A percentile compares a stretch with the other conserved stretches of the same genome.
phyloP scores from a whole-genome alignment of 2,797 vertebrate species.

The Notoglanidium macrostoma region DNA sequence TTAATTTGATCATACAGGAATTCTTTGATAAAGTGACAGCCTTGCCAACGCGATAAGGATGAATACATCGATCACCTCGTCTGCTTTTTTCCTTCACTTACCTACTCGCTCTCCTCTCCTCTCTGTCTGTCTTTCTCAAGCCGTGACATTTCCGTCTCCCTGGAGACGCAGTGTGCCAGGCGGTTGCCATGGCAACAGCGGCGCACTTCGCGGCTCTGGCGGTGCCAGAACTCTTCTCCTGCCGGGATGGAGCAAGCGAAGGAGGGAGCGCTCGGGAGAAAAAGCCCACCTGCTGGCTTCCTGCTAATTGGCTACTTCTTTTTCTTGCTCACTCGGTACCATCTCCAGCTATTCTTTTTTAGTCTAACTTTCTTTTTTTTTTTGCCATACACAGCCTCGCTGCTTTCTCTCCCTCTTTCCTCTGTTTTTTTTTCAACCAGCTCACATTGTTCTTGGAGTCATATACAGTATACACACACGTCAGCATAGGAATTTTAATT shows the following conservation, averaged over 20 bases:
- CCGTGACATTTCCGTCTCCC: slow-evolving; percentile 85
- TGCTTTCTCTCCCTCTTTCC: neutral
- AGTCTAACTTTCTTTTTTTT: slow-evolving; percentile 55
- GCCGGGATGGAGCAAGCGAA: slow-evolving; percentile 46
- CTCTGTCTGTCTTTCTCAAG: slow-evolving; percentile 73
- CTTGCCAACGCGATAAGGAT: slow-evolving; percentile 60
- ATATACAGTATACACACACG: neutral
- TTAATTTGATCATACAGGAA: slow-evolving; percentile 66
- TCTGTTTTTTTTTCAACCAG: neutral
- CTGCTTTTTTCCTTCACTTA: slow-evolving; percentile 38
- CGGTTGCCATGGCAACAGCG: slow-evolving; percentile 87
- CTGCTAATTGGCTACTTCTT: slow-evolving; percentile 81
- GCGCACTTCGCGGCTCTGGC: slow-evolving; percentile 77
- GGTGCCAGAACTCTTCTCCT: slow-evolving; percentile 64
- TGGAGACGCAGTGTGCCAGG: slow-evolving; percentile 84
- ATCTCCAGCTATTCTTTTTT: slow-evolving; percentile 54
- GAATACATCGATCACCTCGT: slow-evolving; percentile 62
- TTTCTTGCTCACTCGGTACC: slow-evolving; percentile 65
- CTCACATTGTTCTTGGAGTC: neutral
- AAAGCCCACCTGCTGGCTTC: slow-evolving; percentile 79
- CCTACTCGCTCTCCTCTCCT: slow-evolving; percentile 61
- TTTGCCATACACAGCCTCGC: slow-evolving; percentile 12
- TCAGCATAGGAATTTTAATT: neutral
- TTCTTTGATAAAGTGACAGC: slow-evolving; percentile 66
- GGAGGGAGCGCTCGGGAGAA: slow-evolving; percentile 62